Evolutionary conservation across 2,888 invertebrate genomes (phyloP).

Genomic region (Rugalucina vietnamica): DNA sequence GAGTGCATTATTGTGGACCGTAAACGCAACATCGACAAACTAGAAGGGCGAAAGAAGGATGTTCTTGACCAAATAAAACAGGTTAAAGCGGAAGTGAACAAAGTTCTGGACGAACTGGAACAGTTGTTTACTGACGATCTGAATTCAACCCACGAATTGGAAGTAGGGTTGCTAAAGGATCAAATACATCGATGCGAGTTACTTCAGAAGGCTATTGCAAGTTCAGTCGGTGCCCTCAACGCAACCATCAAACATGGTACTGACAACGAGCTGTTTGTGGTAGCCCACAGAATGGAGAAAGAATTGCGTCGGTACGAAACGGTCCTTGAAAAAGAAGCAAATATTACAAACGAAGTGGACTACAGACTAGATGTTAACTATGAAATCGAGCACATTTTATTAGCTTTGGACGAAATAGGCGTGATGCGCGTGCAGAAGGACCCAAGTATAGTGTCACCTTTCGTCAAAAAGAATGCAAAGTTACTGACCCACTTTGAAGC

Average conservation of each 20-base stretch:
- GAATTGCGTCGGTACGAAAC: conserved; percentile 60
- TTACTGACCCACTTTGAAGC: conserved; percentile 48
- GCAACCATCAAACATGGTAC: conserved; percentile 59
- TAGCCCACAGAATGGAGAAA: conserved; percentile 61
- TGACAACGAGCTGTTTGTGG: conserved; percentile 61
- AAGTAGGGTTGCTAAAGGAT: conserved; percentile 45
- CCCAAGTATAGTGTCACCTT: conserved; percentile 54
- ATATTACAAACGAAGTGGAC: conserved; percentile 45
- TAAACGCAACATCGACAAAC: conserved; percentile 54
- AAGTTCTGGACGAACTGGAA: conserved; percentile 52
- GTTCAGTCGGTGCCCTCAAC: conserved; percentile 51
- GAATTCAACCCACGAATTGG: conserved; percentile 39
- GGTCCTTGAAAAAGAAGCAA: conserved; percentile 56
- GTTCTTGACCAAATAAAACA: conserved; percentile 38
- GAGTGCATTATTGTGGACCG: conserved; percentile 58
- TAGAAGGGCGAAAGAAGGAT: conserved; percentile 35
- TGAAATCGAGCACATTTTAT: conserved; percentile 60
- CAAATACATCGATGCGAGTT: conserved; percentile 55
- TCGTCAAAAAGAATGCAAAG: conserved; percentile 55
- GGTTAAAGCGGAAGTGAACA: conserved; percentile 46
- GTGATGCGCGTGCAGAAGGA: conserved; percentile 43
- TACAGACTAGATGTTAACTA: conserved; percentile 58
- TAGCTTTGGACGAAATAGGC: conserved; percentile 60
- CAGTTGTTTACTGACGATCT: conserved; percentile 51
- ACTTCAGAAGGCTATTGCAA: conserved; percentile 58